These are phyloP conservation scores for Dasysyrphus albostriatus DNA, from an alignment of 2,888 invertebrate species.

Conservation along the genomic window DNA sequence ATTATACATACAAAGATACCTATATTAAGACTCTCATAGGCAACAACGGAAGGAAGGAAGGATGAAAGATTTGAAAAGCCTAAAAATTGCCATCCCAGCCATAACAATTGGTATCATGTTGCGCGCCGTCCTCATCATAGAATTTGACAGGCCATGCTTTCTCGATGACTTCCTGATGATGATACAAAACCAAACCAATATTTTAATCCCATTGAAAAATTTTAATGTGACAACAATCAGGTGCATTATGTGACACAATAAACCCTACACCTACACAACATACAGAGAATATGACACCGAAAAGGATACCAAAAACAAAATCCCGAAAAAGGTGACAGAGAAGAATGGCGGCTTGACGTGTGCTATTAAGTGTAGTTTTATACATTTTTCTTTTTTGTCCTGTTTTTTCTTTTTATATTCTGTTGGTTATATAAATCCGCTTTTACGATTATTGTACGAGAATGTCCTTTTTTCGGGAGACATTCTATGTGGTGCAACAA, in stretches of 20 bases:
- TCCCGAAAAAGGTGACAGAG: conserved; percentile 30
- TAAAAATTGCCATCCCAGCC: conserved; percentile 13
- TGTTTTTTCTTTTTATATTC: conserved; percentile 19
- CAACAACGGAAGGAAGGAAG: conserved; percentile 51
- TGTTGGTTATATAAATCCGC: conserved; percentile 53
- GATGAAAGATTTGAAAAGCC: conserved; percentile 11
- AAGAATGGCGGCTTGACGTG: conserved; percentile 32
- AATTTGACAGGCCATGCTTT: conserved; percentile 46
- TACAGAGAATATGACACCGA: conserved; percentile 2
- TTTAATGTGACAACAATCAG: conserved; percentile 66
- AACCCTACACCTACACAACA: conserved; percentile 11
- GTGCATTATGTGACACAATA: conserved; percentile 61
- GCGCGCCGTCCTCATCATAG: neutral
- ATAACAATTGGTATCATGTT: conserved; percentile 67
- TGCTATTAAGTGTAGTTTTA: neutral
- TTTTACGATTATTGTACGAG: conserved; percentile 69
- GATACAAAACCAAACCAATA: conserved; percentile 18
- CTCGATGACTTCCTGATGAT: conserved; percentile 36
- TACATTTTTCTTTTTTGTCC: conserved; percentile 10
- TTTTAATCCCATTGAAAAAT: conserved; percentile 59
- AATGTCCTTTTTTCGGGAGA: conserved; percentile 29
- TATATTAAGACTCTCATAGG: neutral
- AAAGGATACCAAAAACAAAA: conserved; percentile 15
- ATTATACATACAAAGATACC: neutral
- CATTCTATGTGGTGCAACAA: neutral